Evolutionary conservation across 2,113 vertebrate genomes (phyloP), one percentile per base, ranked within the genome.

Genomic region (Pluvianellus socialis): DNA sequence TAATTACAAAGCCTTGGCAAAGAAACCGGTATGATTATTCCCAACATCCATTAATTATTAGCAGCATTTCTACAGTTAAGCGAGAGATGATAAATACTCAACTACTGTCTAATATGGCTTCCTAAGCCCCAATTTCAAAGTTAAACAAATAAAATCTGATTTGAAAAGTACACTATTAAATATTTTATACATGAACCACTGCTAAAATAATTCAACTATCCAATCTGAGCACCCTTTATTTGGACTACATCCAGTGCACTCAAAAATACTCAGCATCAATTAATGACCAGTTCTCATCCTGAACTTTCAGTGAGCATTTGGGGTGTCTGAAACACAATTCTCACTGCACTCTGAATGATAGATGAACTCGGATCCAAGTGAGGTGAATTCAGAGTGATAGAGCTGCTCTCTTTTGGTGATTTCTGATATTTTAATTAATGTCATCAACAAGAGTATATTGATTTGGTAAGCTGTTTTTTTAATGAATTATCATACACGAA

Each of bases 111-210:
- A 18, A 47, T 49, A 94, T 44, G 96, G 96, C 97, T 97, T 97
- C 98, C 98, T 98, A 97, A 98, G 96, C 96, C 98, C 97, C 96
- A 95, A 65, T 93, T 98, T 98, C 98, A 94, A 98, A 97, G 96
- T 95, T 74, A 42, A 97, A 98, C 97, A 98, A 98, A 98, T 96
- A 87, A 98, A 98, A 97, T 97, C 98, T 98, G 98, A 98, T 98
- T 98, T 98, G 98, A 98, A 98, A 98, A 98, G 98, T 95, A 42
- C 98, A 95, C 98, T 97, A 97, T 98, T 98, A 98, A 98, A 98
- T 98, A 91, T 95, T 96, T 90, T 18, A 93, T 97, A 98, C 98
- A 97, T 98, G 98, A 98, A 97, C 98, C 86, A 96, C 92, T 95
- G 75, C 98, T 98, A 87, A 97, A 98, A 98, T 98, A 98, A 98